phyloP scores from a whole-genome alignment of 2,888 invertebrate species.

The Ichneumoninae sp. region DNA sequence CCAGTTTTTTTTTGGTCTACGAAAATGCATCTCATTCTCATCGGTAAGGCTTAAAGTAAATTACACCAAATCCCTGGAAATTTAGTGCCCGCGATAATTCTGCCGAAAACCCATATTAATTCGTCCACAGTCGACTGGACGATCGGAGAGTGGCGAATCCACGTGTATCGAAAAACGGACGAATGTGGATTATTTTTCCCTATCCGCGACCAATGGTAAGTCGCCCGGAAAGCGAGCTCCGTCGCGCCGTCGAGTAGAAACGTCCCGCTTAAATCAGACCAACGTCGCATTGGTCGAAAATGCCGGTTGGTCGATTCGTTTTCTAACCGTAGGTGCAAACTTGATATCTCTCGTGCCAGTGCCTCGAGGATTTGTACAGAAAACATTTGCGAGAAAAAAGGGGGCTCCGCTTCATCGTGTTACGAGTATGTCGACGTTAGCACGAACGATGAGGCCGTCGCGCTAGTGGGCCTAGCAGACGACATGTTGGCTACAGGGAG shows the following conservation, averaged over 20 bases:
- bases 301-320: not conserved
- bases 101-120: not conserved
- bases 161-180: conserved; percentile 2
- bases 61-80: not conserved
- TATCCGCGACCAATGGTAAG: conserved; percentile 1
- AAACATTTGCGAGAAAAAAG: not conserved
- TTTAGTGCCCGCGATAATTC: not conserved
- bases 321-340: conserved; percentile 14
- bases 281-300: conserved; percentile 25
- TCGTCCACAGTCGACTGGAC: not conserved
- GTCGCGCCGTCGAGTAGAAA: conserved; percentile 38
- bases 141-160: not conserved
- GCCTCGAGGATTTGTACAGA: not conserved
- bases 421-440: conserved; percentile 59
- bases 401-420: conserved; percentile 32
- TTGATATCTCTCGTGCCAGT: not conserved
- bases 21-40: not conserved
- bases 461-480: conserved; percentile 83
- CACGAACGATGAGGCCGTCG: conserved; percentile 70
- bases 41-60: not conserved
- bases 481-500: conserved; percentile 85
- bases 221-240: not conserved
- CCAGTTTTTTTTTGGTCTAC: not conserved
- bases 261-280: conserved; percentile 18
- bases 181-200: conserved; percentile 1